Evolutionary conservation across 2,113 vertebrate species (phyloP).

Genomic region (Dipodomys stephensi): DNA sequence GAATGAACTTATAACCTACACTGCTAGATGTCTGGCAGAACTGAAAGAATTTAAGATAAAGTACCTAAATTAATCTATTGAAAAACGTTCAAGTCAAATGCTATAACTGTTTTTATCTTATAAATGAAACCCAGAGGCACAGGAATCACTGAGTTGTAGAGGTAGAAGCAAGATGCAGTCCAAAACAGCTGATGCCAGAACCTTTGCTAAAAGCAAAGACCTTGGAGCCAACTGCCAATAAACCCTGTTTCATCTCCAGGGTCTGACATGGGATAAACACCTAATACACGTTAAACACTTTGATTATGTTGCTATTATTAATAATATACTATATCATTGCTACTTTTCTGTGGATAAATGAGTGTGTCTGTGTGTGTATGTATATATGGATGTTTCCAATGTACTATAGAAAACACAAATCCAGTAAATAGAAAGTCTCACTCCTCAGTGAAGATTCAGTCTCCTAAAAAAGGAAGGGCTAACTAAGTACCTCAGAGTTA

Average conservation of each 20-base stretch:
- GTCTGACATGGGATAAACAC: background rate
- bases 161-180: background rate
- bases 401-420: background rate
- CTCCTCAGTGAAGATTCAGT: background rate
- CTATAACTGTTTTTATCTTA: conserved; percentile 44
- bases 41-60: background rate
- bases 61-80: conserved; percentile 24
- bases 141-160: background rate
- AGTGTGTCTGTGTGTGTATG: too few relatives aligned
- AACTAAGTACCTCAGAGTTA: background rate
- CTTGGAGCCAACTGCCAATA: background rate
- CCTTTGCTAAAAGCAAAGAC: background rate
- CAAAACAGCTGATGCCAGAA: background rate
- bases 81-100: background rate
- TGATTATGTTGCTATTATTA: background rate
- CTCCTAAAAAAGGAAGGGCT: background rate
- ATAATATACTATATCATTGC: background rate
- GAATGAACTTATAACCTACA: background rate
- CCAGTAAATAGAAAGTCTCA: background rate
- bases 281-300: background rate
- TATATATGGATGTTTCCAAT: background rate
- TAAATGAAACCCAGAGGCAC: background rate
- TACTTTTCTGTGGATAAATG: background rate
- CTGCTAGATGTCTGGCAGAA: background rate
- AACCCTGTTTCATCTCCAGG: background rate